Percentiles rank a stretch among this genome's conserved stretches.
phyloP scores from a whole-genome alignment of 1,140 invertebrate species.

The Meloidogyne exigua region DNA sequence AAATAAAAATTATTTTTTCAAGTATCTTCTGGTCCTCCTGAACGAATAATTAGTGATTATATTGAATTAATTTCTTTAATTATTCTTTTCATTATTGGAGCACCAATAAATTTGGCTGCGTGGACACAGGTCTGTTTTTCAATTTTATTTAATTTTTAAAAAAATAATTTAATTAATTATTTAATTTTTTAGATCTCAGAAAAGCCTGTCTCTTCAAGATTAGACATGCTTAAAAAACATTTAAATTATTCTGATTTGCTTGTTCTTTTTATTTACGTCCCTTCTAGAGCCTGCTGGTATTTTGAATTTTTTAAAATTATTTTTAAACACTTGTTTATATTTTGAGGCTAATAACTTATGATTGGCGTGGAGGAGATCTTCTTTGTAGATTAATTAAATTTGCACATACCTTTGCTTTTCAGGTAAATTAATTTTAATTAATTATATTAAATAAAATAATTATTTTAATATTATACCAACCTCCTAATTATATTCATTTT shows the following conservation, averaged over 20 bases:
- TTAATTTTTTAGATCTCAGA: constrained; percentile 53
- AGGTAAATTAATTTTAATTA: constrained; percentile 36
- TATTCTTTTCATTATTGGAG: constrained; percentile 59
- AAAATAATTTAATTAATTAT: constrained; percentile 17
- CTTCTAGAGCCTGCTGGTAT: constrained; percentile 53
- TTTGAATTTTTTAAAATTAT: too few species aligned
- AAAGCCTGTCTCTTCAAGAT: constrained; percentile 48
- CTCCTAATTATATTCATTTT: too few species aligned
- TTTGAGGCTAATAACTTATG: constrained; percentile 21
- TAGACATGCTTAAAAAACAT: constrained; percentile 61
- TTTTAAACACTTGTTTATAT: constrained; percentile 26
- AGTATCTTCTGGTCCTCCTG: constrained; percentile 42
- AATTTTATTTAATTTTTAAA: neutral
- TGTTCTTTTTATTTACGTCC: constrained; percentile 61
- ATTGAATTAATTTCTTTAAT: constrained; percentile 55
- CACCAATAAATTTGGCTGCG: constrained; percentile 59
- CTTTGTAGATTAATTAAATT: constrained; percentile 60
- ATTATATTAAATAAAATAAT: too few species aligned
- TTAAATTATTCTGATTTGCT: constrained; percentile 61
- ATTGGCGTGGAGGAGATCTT: constrained; percentile 61
- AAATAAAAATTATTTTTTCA: neutral
- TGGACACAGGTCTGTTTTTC: constrained; percentile 55
- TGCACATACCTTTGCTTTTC: constrained; percentile 59
- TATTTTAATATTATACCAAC: too few species aligned
- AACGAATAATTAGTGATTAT: constrained; percentile 58